Percentiles rank a stretch among this genome's conserved stretches.
Evolutionary conservation across 2,113 vertebrate genomes (phyloP).

Genomic region (Tachysurus vachellii): DNA sequence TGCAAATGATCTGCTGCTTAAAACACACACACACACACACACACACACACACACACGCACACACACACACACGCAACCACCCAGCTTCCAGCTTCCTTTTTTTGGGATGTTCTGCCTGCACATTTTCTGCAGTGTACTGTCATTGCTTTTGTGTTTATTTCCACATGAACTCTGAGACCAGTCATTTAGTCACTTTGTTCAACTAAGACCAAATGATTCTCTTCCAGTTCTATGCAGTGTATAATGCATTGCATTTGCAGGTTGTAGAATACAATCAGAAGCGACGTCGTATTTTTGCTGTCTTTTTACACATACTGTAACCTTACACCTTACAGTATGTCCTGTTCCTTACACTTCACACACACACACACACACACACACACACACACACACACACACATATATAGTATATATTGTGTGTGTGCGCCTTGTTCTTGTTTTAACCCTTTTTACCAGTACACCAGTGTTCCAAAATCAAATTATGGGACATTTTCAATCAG

Average conservation of each 20-base stretch:
- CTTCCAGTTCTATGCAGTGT: constrained; percentile 11
- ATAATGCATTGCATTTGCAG: constrained; percentile 8
- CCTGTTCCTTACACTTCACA: no score
- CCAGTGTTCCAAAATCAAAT: no score
- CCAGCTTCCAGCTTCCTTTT: background rate
- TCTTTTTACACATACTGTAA: background rate
- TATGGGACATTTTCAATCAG: no score
- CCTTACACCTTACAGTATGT: no score
- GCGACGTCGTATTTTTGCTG: background rate
- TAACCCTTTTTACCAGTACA: no score
- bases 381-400: no score
- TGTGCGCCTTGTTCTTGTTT: background rate
- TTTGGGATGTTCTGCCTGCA: constrained; percentile 9
- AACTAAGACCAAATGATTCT: background rate
- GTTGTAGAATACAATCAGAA: background rate
- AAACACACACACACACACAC: background rate
- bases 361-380: no score
- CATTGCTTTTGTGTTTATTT: background rate
- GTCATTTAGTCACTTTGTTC: background rate
- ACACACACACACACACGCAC: background rate
- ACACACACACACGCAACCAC: no score
- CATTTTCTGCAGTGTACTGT: constrained; percentile 42
- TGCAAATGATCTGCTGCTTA: constrained; percentile 22
- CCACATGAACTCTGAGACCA: background rate
- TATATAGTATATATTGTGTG: no score